phyloP scores from a whole-genome alignment of 2,888 invertebrate species.

The Rotaria macrura region DNA sequence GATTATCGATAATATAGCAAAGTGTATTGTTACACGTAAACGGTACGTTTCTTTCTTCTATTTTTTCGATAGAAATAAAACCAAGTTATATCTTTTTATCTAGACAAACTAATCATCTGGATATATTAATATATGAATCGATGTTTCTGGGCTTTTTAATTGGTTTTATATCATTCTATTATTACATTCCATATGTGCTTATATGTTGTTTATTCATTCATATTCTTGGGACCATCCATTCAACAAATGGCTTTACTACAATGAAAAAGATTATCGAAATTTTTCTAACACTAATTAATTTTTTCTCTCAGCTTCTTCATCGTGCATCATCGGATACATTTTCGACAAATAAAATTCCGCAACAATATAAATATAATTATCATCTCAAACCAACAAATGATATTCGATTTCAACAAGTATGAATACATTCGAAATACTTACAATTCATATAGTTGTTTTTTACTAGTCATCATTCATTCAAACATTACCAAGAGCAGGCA shows the following conservation, averaged over 20 bases:
- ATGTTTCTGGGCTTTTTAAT: neutral
- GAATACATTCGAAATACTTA: neutral
- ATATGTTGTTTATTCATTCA: neutral
- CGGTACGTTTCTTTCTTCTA: neutral
- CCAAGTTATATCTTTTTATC: neutral
- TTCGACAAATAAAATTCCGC: neutral
- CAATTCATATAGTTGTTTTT: neutral
- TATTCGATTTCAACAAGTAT: neutral
- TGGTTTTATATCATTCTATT: neutral
- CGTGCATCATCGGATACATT: neutral
- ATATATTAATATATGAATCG: conserved; percentile 6
- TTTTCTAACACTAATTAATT: neutral
- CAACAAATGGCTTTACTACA: neutral
- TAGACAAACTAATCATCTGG: neutral
- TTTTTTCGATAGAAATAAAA: neutral
- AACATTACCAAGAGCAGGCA: neutral
- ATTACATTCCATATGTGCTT: neutral
- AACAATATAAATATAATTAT: neutral
- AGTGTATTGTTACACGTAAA: neutral
- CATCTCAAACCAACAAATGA: neutral
- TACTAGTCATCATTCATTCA: neutral
- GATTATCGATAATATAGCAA: neutral
- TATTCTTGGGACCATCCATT: neutral
- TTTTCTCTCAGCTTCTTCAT: neutral
- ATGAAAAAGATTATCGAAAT: neutral